phyloP scores from a whole-genome alignment of 2,113 vertebrate genomes.

The Panthera uncia region DNA sequence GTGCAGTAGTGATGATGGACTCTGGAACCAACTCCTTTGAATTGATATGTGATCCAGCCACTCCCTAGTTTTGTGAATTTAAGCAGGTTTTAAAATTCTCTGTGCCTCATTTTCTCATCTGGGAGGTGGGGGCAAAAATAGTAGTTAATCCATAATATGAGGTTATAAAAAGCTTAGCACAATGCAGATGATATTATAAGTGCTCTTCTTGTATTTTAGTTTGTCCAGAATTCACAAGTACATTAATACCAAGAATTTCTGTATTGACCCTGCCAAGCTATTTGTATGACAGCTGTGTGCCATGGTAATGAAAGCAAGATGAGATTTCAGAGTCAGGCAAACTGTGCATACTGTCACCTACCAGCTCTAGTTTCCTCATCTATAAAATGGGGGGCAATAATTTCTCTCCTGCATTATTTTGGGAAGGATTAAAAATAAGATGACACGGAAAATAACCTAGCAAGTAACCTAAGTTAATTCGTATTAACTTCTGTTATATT shows the following conservation, averaged over 20 bases:
- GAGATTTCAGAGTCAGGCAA: neutral
- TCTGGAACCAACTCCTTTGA: neutral
- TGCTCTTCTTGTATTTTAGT: neutral
- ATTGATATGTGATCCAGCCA: neutral
- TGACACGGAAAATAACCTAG: neutral
- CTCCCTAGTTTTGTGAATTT: neutral
- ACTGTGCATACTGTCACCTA: neutral
- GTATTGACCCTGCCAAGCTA: neutral
- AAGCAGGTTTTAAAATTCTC: constrained; percentile 32
- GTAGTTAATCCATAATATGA: neutral
- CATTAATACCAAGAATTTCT: neutral
- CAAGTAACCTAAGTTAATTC: neutral
- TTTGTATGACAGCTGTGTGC: neutral
- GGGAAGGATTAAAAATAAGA: constrained; percentile 26
- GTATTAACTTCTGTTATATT: neutral
- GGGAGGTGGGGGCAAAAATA: neutral
- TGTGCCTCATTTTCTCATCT: constrained; percentile 1
- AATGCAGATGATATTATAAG: neutral
- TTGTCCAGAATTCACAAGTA: neutral
- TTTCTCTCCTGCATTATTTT: neutral
- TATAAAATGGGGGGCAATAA: neutral
- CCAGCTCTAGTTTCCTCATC: neutral
- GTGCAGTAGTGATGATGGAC: neutral
- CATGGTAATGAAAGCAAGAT: neutral
- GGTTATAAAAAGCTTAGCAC: neutral